phyloP scores from a whole-genome alignment of 92 coral and sea anemone genomes.

The Actinostola sp. region DNA sequence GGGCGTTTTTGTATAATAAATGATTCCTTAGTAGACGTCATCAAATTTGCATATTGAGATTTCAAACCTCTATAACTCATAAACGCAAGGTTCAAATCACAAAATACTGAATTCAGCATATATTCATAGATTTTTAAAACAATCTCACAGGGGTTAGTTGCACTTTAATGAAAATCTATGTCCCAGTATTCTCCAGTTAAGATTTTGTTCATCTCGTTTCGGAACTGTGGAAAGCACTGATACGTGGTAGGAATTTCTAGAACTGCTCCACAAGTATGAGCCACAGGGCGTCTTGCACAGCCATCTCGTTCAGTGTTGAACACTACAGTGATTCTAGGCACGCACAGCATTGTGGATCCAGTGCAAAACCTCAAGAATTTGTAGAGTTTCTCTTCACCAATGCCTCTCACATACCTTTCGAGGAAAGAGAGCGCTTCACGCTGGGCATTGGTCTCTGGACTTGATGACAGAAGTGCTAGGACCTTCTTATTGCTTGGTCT shows the following conservation, averaged over 20 bases:
- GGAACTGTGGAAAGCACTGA: slow-evolving; percentile 26
- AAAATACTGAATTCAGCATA: too few species aligned
- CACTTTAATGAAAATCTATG: too few species aligned
- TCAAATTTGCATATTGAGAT: too few species aligned
- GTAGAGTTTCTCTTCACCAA: slow-evolving; percentile 35
- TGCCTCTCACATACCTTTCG: slow-evolving; percentile 28
- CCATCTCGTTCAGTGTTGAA: slow-evolving; percentile 43
- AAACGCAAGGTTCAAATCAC: too few species aligned
- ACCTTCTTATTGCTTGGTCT: slow-evolving; percentile 40
- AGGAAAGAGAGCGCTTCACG: slow-evolving; percentile 34
- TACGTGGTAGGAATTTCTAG: slow-evolving; percentile 56
- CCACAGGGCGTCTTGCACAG: slow-evolving; percentile 57
- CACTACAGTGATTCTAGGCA: slow-evolving; percentile 30
- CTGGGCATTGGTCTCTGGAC: slow-evolving; percentile 28
- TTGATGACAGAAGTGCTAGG: slow-evolving; percentile 30
- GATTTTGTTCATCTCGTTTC: slow-evolving; percentile 49
- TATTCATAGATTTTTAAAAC: too few species aligned
- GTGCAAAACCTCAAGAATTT: slow-evolving; percentile 36
- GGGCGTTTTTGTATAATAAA: too few species aligned
- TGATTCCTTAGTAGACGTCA: too few species aligned
- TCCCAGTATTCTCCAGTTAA: slow-evolving; percentile 31
- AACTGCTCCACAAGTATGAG: slow-evolving; percentile 55
- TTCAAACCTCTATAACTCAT: too few species aligned
- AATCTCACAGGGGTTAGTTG: too few species aligned
- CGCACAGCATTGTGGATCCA: slow-evolving; percentile 45